Percentiles rank a stretch among this genome's conserved stretches.
Evolutionary conservation across 1,140 invertebrate species (phyloP).

Genomic region (Caenorhabditis inopinata): DNA sequence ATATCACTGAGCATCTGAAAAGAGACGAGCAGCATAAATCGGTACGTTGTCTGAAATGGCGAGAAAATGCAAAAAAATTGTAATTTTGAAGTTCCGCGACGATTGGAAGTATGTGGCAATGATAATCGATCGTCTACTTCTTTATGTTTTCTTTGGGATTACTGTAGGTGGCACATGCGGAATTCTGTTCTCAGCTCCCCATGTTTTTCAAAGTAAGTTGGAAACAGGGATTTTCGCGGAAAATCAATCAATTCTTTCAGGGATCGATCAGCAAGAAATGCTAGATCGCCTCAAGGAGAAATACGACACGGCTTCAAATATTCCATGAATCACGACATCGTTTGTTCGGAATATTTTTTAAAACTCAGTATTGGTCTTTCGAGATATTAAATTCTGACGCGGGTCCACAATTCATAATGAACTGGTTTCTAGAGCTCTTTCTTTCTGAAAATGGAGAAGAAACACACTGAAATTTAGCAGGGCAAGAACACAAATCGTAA

Average conservation of each 20-base stretch:
- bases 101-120: constrained; percentile 80
- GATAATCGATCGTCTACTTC: constrained; percentile 88
- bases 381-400: neutral
- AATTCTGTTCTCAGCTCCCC: constrained; percentile 95
- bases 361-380: neutral
- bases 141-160: constrained; percentile 92
- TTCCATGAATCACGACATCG: neutral
- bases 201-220: constrained; percentile 76
- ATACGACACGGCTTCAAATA: constrained; percentile 13
- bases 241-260: neutral
- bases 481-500: no score
- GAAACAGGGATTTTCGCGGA: no score
- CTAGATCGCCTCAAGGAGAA: constrained; percentile 27
- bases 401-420: no score
- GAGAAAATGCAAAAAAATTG: no score
- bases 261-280: constrained; percentile 16
- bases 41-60: constrained; percentile 45
- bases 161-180: constrained; percentile 84
- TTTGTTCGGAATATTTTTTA: neutral
- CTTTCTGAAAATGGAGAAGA: no score
- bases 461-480: no score
- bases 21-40: constrained; percentile 63
- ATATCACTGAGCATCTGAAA: constrained; percentile 65
- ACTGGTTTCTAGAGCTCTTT: no score
- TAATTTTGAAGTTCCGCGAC: constrained; percentile 50